Percentiles rank a stretch among this genome's conserved stretches.
These are phyloP conservation scores for Morpho helenor DNA, from an alignment of 2,888 invertebrate genomes.

Conservation along the genomic window DNA sequence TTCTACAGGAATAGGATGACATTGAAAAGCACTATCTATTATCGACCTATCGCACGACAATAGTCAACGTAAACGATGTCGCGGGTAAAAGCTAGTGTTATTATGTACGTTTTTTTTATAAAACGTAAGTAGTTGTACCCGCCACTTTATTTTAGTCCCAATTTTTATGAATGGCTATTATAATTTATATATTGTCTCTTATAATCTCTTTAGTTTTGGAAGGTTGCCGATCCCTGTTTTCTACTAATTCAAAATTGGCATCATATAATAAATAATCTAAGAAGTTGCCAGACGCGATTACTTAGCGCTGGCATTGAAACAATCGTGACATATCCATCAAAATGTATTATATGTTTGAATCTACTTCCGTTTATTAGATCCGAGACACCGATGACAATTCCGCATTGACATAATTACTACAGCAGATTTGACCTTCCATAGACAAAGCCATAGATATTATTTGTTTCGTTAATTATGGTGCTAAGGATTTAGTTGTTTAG, in stretches of 20 bases:
- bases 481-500: slow-evolving; percentile 1
- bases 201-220: no score
- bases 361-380: slow-evolving; percentile 21
- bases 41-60: no score
- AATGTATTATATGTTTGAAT: slow-evolving; percentile 6
- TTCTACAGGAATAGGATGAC: no score
- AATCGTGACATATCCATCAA: slow-evolving; percentile 20
- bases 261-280: slow-evolving; percentile 4
- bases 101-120: no score
- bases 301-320: slow-evolving; percentile 8
- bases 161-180: no score
- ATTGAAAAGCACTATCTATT: no score
- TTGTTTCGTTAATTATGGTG: background rate
- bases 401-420: slow-evolving; percentile 17
- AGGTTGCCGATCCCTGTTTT: no score
- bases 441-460: background rate
- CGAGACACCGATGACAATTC: slow-evolving; percentile 15
- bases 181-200: no score
- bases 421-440: slow-evolving; percentile 13
- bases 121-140: no score
- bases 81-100: no score
- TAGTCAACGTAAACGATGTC: no score
- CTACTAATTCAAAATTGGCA: background rate
- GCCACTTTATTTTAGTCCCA: no score
- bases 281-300: background rate